Conservation (phyloP, 2,888 invertebrate species). For the Archips xylosteana region DNA sequence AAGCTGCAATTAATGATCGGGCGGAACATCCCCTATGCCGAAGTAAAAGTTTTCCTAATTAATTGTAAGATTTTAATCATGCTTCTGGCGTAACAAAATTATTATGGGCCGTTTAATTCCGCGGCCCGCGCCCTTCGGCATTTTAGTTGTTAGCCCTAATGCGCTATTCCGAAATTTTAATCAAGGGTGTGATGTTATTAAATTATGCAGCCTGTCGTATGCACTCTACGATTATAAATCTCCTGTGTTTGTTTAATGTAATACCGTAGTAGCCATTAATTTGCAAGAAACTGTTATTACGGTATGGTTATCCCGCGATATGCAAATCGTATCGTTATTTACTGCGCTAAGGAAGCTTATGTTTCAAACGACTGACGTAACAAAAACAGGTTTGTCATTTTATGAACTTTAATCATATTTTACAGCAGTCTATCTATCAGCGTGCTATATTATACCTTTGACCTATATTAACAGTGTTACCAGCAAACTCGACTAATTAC, state of each 20-base stretch:
- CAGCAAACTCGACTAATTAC: constrained; percentile 48
- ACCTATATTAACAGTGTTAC: constrained; percentile 18
- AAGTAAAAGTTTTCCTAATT: constrained; percentile 78
- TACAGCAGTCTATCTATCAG: neutral
- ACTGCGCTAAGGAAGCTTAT: constrained; percentile 43
- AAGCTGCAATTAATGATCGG: constrained; percentile 61
- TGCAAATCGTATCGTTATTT: constrained; percentile 55
- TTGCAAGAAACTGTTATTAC: constrained; percentile 56
- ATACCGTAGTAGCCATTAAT: constrained; percentile 56
- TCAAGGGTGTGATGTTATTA: constrained; percentile 84
- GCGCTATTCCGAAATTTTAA: constrained; percentile 84
- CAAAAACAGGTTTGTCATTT: constrained; percentile 29
- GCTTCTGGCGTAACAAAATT: constrained; percentile 79
- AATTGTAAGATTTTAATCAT: constrained; percentile 83
- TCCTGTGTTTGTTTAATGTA: constrained; percentile 70
- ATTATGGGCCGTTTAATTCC: constrained; percentile 84
- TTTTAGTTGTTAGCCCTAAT: constrained; percentile 69
- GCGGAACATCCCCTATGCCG: constrained; percentile 53
- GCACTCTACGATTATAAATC: constrained; percentile 81
- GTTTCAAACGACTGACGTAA: constrained; percentile 24
- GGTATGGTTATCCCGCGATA: constrained; percentile 53
- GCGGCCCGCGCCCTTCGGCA: constrained; percentile 74
- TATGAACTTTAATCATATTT: constrained; percentile 23
- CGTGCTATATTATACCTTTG: neutral
- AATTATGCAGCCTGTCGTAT: constrained; percentile 84